A percentile compares a stretch with the other conserved stretches of the same genome.
These are phyloP conservation scores for Ciconia maguari DNA, from an alignment of 2,113 vertebrate genomes.

Conservation along the genomic window DNA sequence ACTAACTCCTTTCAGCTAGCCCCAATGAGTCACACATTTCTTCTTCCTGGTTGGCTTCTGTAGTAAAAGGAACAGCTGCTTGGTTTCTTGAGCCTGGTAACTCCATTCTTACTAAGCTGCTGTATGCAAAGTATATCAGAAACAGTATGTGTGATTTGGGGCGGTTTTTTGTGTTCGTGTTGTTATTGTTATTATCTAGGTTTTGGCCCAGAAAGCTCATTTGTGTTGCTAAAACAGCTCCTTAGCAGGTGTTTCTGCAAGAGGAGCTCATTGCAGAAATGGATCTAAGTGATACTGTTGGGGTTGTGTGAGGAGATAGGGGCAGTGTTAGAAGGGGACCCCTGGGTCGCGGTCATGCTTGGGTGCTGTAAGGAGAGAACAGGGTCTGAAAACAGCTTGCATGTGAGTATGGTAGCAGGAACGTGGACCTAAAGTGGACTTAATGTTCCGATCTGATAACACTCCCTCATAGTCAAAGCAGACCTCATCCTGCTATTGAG, in stretches of 20 bases:
- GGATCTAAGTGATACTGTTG: background rate
- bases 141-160: fast-evolving
- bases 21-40: background rate
- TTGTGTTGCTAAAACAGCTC: background rate
- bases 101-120: background rate
- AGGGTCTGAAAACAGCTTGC: background rate
- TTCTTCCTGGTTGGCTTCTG: background rate
- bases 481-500: background rate
- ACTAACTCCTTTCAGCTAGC: background rate
- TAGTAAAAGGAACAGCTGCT: background rate
- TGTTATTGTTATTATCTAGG: background rate
- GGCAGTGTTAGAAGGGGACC: fast-evolving
- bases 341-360: background rate
- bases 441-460: background rate
- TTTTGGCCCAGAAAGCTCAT: fast-evolving
- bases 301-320: background rate
- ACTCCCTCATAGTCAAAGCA: background rate
- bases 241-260: background rate
- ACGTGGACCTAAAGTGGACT: background rate
- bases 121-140: background rate
- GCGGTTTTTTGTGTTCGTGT: background rate
- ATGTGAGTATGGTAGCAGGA: background rate
- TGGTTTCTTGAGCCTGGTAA: fast-evolving
- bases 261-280: fast-evolving
- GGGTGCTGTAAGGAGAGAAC: background rate